A percentile compares a stretch with the other conserved stretches of the same genome.
Evolutionary conservation across 2,888 invertebrate genomes (phyloP).

Genomic region (Sceliomorpha sp.): DNA sequence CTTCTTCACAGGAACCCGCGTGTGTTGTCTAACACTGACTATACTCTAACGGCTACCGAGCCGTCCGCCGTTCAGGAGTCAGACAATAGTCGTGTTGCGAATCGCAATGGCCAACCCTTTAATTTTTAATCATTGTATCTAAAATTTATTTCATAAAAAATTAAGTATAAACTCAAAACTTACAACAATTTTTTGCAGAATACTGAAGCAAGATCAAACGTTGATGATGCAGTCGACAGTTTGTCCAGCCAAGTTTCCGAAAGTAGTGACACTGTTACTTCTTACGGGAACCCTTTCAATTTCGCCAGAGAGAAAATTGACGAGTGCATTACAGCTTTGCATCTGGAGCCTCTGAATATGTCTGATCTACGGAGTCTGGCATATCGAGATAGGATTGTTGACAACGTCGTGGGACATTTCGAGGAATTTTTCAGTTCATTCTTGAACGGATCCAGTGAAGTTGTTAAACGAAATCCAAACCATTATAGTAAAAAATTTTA

Average conservation of each 20-base stretch:
- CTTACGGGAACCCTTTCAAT: conserved; percentile 1
- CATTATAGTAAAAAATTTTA: conserved; percentile 2
- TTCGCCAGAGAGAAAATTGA: conserved; percentile 9
- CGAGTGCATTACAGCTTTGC: conserved; percentile 4
- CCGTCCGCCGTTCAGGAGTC: no score
- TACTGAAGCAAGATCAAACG: conserved; percentile 3
- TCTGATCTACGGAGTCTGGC: conserved; percentile 2
- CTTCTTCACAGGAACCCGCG: no score
- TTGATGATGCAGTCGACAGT: conserved; percentile 1
- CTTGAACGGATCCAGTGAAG: conserved; percentile 7
- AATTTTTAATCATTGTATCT: neutral
- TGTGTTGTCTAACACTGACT: no score
- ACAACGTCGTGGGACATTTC: conserved; percentile 2
- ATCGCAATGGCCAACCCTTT: no score
- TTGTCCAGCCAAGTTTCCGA: conserved; percentile 2
- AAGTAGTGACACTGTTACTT: neutral
- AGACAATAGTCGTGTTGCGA: no score
- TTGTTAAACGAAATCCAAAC: conserved; percentile 5
- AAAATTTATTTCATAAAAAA: conserved; percentile 1
- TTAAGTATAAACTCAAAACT: neutral
- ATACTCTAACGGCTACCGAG: no score
- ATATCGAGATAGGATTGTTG: conserved; percentile 10
- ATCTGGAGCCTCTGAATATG: conserved; percentile 6
- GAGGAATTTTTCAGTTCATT: conserved; percentile 7
- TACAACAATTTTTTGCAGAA: neutral